Percentiles rank a stretch among this genome's conserved stretches.
phyloP scores from a whole-genome alignment of 2,797 vertebrate genomes.

The Myripristis jacobus region DNA sequence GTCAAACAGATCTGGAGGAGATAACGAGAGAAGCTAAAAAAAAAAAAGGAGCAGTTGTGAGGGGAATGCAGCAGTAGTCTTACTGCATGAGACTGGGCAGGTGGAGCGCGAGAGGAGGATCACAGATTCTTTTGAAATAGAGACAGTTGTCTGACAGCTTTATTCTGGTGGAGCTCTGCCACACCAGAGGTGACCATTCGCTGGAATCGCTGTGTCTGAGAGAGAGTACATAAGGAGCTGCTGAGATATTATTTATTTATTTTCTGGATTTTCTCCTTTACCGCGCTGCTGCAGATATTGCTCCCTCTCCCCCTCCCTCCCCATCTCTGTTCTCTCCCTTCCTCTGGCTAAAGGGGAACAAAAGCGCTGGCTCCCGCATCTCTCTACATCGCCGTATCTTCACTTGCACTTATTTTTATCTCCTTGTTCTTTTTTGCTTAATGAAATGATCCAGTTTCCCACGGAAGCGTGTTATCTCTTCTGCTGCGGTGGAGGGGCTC shows the following conservation, averaged over 20 bases:
- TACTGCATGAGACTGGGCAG: slow-evolving; percentile 77
- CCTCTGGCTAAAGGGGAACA: slow-evolving; percentile 71
- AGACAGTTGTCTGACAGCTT: slow-evolving; percentile 56
- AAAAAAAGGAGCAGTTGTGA: slow-evolving; percentile 61
- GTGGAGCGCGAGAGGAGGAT: slow-evolving; percentile 71
- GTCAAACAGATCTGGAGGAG: slow-evolving; percentile 58
- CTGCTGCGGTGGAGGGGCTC: slow-evolving; percentile 75
- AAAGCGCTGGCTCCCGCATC: slow-evolving; percentile 71
- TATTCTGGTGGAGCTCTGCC: slow-evolving; percentile 56
- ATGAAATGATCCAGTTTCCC: slow-evolving; percentile 78
- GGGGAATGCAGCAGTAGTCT: slow-evolving; percentile 79
- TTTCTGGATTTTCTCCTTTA: slow-evolving; percentile 80
- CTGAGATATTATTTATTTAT: slow-evolving; percentile 83
- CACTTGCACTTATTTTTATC: slow-evolving; percentile 56
- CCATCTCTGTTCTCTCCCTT: slow-evolving; percentile 55
- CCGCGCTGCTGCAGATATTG: slow-evolving; percentile 83
- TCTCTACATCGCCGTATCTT: slow-evolving; percentile 59
- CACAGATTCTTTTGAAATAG: slow-evolving; percentile 62
- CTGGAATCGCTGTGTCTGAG: slow-evolving; percentile 62
- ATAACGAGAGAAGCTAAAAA: slow-evolving; percentile 60
- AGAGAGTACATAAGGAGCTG: slow-evolving; percentile 67
- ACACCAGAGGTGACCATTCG: slow-evolving; percentile 49
- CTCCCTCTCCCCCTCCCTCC: slow-evolving; percentile 62
- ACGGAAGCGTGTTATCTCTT: slow-evolving; percentile 71
- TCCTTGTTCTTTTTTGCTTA: slow-evolving; percentile 36